These are phyloP conservation scores for Puntigrus tetrazona DNA, from an alignment of 2,113 vertebrate species.

Conservation along the genomic window DNA sequence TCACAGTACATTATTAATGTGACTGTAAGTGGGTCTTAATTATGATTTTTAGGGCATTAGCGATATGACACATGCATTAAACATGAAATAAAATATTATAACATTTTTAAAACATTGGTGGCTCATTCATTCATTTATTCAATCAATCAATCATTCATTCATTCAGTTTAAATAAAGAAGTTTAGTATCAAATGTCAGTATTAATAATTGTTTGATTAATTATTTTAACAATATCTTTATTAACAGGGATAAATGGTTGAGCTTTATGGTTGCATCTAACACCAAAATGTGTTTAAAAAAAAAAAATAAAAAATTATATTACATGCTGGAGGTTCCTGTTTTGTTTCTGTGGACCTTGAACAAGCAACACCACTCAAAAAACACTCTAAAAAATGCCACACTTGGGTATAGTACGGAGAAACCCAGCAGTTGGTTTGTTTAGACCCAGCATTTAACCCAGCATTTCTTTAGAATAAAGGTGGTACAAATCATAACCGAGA, in stretches of 20 bases:
- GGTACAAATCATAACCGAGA: neutral
- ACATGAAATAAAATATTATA: neutral
- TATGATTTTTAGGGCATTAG: neutral
- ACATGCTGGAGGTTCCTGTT: neutral
- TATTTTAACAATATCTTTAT: neutral
- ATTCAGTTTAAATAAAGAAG: neutral
- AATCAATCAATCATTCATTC: neutral
- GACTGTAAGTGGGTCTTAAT: neutral
- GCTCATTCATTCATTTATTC: too few relatives aligned
- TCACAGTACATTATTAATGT: neutral
- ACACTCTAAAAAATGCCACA: too few relatives aligned
- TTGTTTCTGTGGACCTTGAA: too few relatives aligned
- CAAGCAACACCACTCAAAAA: too few relatives aligned
- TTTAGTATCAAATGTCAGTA: neutral
- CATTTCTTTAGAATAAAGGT: too few relatives aligned
- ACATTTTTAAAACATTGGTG: too few relatives aligned
- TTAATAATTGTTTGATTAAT: neutral
- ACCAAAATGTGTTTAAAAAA: too few relatives aligned
- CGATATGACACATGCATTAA: neutral
- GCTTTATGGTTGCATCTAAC: too few relatives aligned
- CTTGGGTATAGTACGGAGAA: too few relatives aligned
- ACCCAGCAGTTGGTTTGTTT: too few relatives aligned
- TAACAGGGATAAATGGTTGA: too few relatives aligned
- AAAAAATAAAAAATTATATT: neutral
- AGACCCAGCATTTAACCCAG: too few relatives aligned